These are phyloP conservation scores for Drosophila sordidula DNA, from an alignment of 2,888 invertebrate genomes.

Conservation along the genomic window DNA sequence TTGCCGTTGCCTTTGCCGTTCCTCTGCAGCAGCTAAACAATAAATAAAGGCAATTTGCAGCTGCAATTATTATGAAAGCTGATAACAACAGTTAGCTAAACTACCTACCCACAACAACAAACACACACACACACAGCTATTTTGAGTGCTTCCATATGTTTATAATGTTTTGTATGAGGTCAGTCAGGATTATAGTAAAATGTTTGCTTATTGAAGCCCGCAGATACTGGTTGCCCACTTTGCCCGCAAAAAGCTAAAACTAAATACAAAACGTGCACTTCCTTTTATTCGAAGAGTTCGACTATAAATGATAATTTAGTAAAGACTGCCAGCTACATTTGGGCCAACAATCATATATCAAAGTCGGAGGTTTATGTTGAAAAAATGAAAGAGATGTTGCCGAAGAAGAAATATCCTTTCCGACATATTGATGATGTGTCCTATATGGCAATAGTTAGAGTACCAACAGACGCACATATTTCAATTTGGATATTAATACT, in stretches of 20 bases:
- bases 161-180: slow-evolving; percentile 16
- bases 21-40: slow-evolving; percentile 56
- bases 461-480: no score
- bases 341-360: background rate
- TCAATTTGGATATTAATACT: no score
- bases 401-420: background rate
- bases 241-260: slow-evolving; percentile 17
- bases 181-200: slow-evolving; percentile 3
- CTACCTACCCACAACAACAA: slow-evolving; percentile 43
- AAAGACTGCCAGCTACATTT: background rate
- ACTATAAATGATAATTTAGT: background rate
- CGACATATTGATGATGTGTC: no score
- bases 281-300: background rate
- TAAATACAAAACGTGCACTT: slow-evolving; percentile 19
- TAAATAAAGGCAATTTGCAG: slow-evolving; percentile 78
- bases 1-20: slow-evolving; percentile 53
- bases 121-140: slow-evolving; percentile 17
- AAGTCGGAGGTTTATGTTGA: background rate
- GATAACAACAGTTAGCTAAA: slow-evolving; percentile 66
- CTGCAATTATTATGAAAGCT: slow-evolving; percentile 78
- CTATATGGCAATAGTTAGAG: no score
- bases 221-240: slow-evolving; percentile 31
- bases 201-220: slow-evolving; percentile 23
- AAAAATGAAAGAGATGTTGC: background rate
- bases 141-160: slow-evolving; percentile 32